Evolutionary conservation across 1,140 invertebrate species (phyloP).

Genomic region (Cotesia typhae): DNA sequence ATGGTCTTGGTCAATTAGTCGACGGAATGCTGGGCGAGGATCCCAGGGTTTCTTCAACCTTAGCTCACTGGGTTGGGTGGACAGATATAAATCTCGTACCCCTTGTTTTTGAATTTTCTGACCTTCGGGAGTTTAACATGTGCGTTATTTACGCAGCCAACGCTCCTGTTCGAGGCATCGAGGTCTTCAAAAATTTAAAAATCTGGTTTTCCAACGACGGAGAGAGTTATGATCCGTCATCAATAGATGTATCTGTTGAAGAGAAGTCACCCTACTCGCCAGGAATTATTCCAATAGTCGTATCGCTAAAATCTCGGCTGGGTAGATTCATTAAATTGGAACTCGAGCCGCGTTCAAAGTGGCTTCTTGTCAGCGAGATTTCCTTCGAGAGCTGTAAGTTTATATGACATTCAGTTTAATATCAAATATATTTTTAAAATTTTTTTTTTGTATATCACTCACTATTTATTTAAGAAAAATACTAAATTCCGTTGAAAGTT

Average conservation of each 20-base stretch:
- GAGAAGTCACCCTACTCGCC: slow-evolving; percentile 33
- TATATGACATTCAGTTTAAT: neutral
- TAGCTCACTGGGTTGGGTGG: slow-evolving; percentile 85
- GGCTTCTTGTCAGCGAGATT: slow-evolving; percentile 90
- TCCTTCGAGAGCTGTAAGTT: slow-evolving; percentile 79
- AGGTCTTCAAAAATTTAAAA: slow-evolving; percentile 76
- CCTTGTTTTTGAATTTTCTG: slow-evolving; percentile 82
- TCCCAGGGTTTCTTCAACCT: slow-evolving; percentile 45
- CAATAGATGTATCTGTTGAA: slow-evolving; percentile 51
- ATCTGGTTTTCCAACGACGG: slow-evolving; percentile 84
- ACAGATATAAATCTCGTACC: slow-evolving; percentile 74
- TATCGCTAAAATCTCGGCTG: slow-evolving; percentile 72
- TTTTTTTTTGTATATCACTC: slow-evolving; percentile 8
- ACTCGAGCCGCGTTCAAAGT: slow-evolving; percentile 82
- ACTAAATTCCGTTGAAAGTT: too few relatives aligned
- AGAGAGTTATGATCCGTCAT: slow-evolving; percentile 73
- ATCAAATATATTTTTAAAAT: slow-evolving; percentile 19
- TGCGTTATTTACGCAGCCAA: slow-evolving; percentile 82
- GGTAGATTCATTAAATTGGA: slow-evolving; percentile 81
- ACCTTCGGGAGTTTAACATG: slow-evolving; percentile 77
- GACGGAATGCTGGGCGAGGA: slow-evolving; percentile 67
- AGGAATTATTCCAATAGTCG: slow-evolving; percentile 28
- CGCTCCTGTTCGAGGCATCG: slow-evolving; percentile 75
- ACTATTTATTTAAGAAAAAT: too few relatives aligned
- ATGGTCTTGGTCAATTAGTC: slow-evolving; percentile 86